These are phyloP conservation scores for Glareola pratincola DNA, from an alignment of 2,113 vertebrate genomes.

Conservation along the genomic window DNA sequence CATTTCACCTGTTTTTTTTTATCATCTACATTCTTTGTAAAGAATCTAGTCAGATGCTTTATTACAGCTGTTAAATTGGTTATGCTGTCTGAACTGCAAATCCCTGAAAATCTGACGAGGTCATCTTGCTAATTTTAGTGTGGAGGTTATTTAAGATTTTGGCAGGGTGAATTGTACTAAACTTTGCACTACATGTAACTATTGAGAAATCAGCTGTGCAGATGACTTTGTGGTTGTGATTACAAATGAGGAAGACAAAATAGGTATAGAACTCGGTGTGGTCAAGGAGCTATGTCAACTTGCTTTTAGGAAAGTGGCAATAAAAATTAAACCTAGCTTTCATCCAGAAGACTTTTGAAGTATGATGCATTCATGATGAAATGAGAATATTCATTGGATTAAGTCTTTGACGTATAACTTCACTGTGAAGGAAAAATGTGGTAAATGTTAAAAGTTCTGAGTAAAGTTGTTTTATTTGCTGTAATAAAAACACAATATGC, in stretches of 20 bases:
- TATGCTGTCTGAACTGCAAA: neutral
- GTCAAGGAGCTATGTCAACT: neutral
- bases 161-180: neutral
- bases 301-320: neutral
- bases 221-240: neutral
- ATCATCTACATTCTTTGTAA: neutral
- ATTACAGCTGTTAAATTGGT: neutral
- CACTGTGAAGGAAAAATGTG: neutral
- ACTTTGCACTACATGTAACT: neutral
- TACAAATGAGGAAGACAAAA: neutral
- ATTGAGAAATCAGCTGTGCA: neutral
- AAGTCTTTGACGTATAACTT: neutral
- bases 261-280: neutral
- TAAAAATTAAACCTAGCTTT: neutral
- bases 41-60: neutral
- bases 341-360: neutral
- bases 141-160: neutral
- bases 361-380: neutral
- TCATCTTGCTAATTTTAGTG: constrained; percentile 33
- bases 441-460: neutral
- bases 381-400: neutral
- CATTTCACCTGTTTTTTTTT: neutral
- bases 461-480: neutral
- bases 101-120: neutral
- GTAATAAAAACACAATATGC: neutral